Conservation (phyloP, 2,113 vertebrate genomes). For the Phalacrocorax carbo region DNA sequence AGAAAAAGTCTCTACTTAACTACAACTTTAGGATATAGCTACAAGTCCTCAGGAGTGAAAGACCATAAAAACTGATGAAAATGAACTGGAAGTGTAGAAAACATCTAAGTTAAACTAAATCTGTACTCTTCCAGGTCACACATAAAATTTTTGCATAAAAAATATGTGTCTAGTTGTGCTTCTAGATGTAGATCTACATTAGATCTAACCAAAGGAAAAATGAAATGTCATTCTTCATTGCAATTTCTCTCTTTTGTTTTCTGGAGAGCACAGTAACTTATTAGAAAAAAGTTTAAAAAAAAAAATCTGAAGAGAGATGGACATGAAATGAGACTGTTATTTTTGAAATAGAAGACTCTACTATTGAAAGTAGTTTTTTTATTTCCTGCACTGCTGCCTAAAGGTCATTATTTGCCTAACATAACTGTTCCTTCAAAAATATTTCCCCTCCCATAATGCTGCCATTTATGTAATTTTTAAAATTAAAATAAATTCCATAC, state of each 20-base stretch:
- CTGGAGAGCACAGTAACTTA: neutral
- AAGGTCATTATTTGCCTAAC: neutral
- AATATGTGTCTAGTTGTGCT: neutral
- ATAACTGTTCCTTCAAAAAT: neutral
- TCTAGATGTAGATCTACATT: neutral
- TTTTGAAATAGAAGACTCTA: constrained; percentile 1
- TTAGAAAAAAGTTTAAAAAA: neutral
- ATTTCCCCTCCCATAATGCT: neutral
- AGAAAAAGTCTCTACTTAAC: neutral
- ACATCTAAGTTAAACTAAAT: neutral
- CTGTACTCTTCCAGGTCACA: neutral
- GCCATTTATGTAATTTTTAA: neutral
- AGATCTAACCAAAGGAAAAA: neutral
- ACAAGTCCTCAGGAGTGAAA: neutral
- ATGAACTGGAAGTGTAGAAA: neutral
- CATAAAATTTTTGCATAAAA: neutral
- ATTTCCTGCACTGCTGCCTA: neutral
- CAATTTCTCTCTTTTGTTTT: neutral
- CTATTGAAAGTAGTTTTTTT: neutral
- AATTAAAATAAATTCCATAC: constrained; percentile 17
- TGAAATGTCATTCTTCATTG: neutral
- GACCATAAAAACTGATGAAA: neutral
- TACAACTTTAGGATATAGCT: neutral
- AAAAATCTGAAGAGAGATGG: neutral
- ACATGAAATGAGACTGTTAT: neutral